Percentiles rank a stretch among this genome's conserved stretches.
Evolutionary conservation across 2,888 invertebrate species (phyloP).

Genomic region (Halictus quadricinctus): DNA sequence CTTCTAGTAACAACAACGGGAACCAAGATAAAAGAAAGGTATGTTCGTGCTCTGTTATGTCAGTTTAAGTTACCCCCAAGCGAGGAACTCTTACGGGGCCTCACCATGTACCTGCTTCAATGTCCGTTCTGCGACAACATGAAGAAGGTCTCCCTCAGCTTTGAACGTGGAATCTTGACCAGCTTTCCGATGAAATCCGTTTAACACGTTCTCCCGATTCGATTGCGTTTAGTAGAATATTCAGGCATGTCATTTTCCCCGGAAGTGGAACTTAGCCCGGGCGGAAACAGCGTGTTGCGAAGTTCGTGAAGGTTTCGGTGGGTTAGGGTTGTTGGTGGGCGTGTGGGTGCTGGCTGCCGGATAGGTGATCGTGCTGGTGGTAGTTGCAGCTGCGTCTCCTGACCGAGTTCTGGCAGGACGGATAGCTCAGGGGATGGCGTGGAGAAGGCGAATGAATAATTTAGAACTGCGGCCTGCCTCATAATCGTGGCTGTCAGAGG

Average conservation of each 20-base stretch:
- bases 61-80: neutral
- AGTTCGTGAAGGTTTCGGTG: slow-evolving; percentile 29
- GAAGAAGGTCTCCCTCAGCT: neutral
- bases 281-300: slow-evolving; percentile 31
- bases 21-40: neutral
- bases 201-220: slow-evolving; percentile 8
- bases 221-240: slow-evolving; percentile 27
- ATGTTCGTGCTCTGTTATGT: too few relatives aligned
- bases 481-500: slow-evolving; percentile 34
- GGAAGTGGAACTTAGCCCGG: slow-evolving; percentile 26
- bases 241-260: slow-evolving; percentile 19
- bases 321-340: neutral
- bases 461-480: slow-evolving; percentile 41
- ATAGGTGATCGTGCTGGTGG: neutral
- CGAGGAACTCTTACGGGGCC: neutral
- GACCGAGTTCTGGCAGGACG: slow-evolving; percentile 44
- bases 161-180: neutral
- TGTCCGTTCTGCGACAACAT: neutral
- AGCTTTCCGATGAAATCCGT: neutral
- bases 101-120: neutral
- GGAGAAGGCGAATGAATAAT: slow-evolving; percentile 55
- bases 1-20: neutral
- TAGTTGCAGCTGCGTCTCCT: slow-evolving; percentile 42
- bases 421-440: slow-evolving; percentile 19
- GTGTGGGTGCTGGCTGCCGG: neutral